Base-by-base conservation (phyloP, 2,113 vertebrate species). In the Verasper variegatus region DNA sequence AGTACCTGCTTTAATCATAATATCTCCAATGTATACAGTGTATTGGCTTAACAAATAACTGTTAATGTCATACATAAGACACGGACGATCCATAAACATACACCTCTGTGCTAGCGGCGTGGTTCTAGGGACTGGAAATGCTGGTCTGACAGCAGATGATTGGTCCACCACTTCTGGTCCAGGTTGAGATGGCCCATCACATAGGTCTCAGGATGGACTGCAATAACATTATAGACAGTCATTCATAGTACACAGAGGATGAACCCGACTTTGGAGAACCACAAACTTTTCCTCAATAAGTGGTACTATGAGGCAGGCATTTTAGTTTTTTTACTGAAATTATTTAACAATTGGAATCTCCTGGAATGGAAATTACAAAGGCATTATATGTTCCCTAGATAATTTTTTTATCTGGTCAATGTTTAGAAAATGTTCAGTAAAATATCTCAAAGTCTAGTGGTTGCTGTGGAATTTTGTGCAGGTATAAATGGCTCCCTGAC, bases 21-120 rank as follows among this genome's bases (percentile, higher is more conserved):
- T n/a, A 71, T 55, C 64, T 47, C 78, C 55, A 68, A 26, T 82
- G 59, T 42, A 64, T 62, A 42, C 18, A 68, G n/a, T 72, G 59
- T 17, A 35, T 24, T 40, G 55, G 27, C 24, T 69, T 59, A 42
- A 61, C 71, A 59, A 23, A 49, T 61, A 59, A 55, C 75, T 82
- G 27, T 61, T 58, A 84, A 66, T 20, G 17, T 64, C 49, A 73
- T 64, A 35, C 18, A 71, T 42, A 11, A 70, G 4, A 60, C 42
- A 61, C 24, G 40, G 12, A 67, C 4, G 35, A 52, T 57, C 4
- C 66, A 62, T n/a, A 59, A 77, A 57, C 26, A 59, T 42, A 40
- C 21, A 65, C 7, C 9, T 55, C 55, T 58, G 14, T 52, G 5
- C n/a, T 12, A 57, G 24, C 0, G 0, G 6, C 40, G 20, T 5